Conservation (phyloP, 2,797 vertebrate genomes). For the Chelon auratus region DNA sequence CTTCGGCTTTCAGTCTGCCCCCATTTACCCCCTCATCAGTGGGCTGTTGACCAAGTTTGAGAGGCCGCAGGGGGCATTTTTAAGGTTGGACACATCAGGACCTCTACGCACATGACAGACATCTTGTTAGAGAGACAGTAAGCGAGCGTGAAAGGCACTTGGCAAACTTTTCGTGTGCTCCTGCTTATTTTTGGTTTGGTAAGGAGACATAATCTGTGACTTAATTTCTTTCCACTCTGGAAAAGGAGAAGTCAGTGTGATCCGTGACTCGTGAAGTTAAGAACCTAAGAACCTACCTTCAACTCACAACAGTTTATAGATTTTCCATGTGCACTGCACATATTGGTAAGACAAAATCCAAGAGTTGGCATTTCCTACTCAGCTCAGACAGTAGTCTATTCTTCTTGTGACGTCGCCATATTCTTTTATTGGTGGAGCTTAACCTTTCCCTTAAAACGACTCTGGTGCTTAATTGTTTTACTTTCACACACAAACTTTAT, state of each 20-base stretch:
- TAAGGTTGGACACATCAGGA: slow-evolving; percentile 39
- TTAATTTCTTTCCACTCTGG: slow-evolving; percentile 83
- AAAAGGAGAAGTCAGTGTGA: slow-evolving; percentile 80
- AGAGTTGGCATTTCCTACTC: slow-evolving; percentile 19
- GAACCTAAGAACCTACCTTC: slow-evolving; percentile 68
- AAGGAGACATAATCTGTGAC: slow-evolving; percentile 65
- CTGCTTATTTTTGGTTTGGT: slow-evolving; percentile 60
- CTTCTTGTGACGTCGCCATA: slow-evolving; percentile 12
- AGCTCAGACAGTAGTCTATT: slow-evolving; percentile 37
- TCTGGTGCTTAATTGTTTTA: slow-evolving; percentile 1
- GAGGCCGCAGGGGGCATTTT: slow-evolving; percentile 45
- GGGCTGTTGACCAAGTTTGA: slow-evolving; percentile 39
- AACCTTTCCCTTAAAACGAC: background rate
- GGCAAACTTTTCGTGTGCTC: slow-evolving; percentile 50
- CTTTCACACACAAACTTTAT: slow-evolving; percentile 4
- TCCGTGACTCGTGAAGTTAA: slow-evolving; percentile 63
- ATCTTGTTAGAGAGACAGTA: slow-evolving; percentile 37
- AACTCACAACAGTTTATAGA: slow-evolving; percentile 65
- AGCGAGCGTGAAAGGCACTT: slow-evolving; percentile 46
- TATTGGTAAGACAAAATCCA: slow-evolving; percentile 50
- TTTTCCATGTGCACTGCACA: slow-evolving; percentile 73
- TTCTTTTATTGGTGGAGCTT: slow-evolving; percentile 29
- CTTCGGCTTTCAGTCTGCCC: slow-evolving; percentile 19
- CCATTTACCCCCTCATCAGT: background rate
- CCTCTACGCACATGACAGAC: slow-evolving; percentile 26